phyloP scores from a whole-genome alignment of 2,797 vertebrate species.

The Hoplostethus mediterraneus region DNA sequence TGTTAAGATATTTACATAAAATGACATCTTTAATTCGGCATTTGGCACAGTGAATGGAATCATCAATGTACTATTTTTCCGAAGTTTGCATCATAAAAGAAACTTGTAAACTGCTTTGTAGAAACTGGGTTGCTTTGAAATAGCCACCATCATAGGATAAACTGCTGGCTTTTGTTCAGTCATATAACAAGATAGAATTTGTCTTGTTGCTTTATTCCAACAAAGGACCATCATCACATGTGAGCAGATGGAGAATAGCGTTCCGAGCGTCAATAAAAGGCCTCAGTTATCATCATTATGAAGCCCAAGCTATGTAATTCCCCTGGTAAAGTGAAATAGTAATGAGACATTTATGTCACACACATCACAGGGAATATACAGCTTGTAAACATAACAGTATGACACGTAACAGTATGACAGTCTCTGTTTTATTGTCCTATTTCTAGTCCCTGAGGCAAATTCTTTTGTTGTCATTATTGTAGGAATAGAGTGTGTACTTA shows the following conservation, averaged over 20 bases:
- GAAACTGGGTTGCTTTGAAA: conserved; percentile 20
- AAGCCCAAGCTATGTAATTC: conserved; percentile 5
- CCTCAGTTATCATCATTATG: conserved; percentile 45
- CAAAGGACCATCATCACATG: conserved; percentile 26
- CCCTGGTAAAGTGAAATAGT: conserved; percentile 19
- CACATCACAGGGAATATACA: not conserved
- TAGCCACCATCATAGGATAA: conserved; percentile 12
- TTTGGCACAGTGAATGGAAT: conserved; percentile 9
- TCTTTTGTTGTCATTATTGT: conserved; percentile 5
- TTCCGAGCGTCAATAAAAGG: conserved; percentile 46
- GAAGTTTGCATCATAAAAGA: conserved; percentile 30
- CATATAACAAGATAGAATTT: conserved; percentile 20
- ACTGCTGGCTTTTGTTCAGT: conserved; percentile 25
- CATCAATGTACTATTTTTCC: not conserved
- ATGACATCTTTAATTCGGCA: conserved; percentile 3
- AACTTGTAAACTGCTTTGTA: conserved; percentile 23
- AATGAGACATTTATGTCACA: conserved; percentile 44
- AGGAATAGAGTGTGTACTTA: conserved; percentile 11
- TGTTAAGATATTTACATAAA: conserved; percentile 12
- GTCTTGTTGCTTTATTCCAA: conserved; percentile 24
- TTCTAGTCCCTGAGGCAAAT: not conserved
- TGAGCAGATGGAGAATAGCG: conserved; percentile 38
- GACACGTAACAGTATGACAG: conserved; percentile 3
- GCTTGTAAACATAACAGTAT: conserved; percentile 8
- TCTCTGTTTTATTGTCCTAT: conserved; percentile 23